phyloP scores from a whole-genome alignment of 2,113 vertebrate species.

The Isurus oxyrinchus region DNA sequence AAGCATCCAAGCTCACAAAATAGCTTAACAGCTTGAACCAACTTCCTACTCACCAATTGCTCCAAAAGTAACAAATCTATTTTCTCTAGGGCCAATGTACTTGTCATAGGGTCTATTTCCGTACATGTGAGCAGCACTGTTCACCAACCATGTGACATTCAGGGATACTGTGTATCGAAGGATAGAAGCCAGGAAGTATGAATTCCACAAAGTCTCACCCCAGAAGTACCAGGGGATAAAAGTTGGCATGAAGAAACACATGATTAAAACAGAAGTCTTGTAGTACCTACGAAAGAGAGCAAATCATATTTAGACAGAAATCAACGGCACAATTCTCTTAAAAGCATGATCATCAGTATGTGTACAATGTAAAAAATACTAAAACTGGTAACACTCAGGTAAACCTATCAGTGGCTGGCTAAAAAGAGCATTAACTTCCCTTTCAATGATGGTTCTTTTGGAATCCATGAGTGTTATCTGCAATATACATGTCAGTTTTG shows the following conservation, averaged over 20 bases:
- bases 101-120: slow-evolving; percentile 67
- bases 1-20: background rate
- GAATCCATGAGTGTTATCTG: background rate
- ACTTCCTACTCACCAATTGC: slow-evolving; percentile 60
- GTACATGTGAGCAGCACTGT: slow-evolving; percentile 68
- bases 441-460: background rate
- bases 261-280: slow-evolving; percentile 56
- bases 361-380: background rate
- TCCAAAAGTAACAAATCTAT: slow-evolving; percentile 59
- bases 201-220: slow-evolving; percentile 67
- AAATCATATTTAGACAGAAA: background rate
- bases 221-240: slow-evolving; percentile 69
- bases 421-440: background rate
- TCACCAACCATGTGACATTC: slow-evolving; percentile 66
- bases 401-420: background rate
- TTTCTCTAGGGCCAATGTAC: slow-evolving; percentile 65
- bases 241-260: slow-evolving; percentile 61
- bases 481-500: background rate
- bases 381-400: background rate
- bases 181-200: slow-evolving; percentile 68
- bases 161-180: slow-evolving; percentile 67
- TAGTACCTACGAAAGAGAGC: slow-evolving; percentile 50
- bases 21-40: background rate
- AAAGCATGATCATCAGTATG: background rate
- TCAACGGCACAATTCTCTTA: background rate